A percentile compares a stretch with the other conserved stretches of the same genome.
phyloP scores from a whole-genome alignment of 1,140 invertebrate species.

The Andrena cerasifolii region DNA sequence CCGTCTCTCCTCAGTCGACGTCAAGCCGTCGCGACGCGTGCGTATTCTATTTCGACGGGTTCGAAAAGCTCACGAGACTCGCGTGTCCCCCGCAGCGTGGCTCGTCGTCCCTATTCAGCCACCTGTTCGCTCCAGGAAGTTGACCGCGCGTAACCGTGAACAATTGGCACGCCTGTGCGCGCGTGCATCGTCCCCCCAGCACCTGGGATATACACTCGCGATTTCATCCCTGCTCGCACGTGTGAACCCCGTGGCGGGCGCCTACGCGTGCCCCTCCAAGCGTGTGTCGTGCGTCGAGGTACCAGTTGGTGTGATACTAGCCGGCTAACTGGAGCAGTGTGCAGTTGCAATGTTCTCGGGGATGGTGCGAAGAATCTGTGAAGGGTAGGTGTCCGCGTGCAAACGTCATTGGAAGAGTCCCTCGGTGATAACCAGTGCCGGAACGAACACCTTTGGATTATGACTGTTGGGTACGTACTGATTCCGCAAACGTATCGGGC shows the following conservation, averaged over 20 bases:
- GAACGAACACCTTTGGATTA: constrained; percentile 60
- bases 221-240: constrained; percentile 21
- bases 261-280: neutral
- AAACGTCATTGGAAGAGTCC: neutral
- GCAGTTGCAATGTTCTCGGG: neutral
- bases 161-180: constrained; percentile 6
- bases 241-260: neutral
- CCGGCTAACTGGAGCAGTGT: neutral
- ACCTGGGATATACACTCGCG: neutral
- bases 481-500: neutral
- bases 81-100: constrained; percentile 67
- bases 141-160: constrained; percentile 23
- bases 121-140: constrained; percentile 73
- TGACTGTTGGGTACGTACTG: constrained; percentile 65
- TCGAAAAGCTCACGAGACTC: constrained; percentile 62
- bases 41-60: constrained; percentile 66
- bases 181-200: constrained; percentile 15
- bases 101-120: constrained; percentile 63
- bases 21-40: constrained; percentile 79
- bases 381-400: constrained; percentile 16
- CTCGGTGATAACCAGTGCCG: constrained; percentile 49
- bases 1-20: constrained; percentile 76
- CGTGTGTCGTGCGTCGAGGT: neutral
- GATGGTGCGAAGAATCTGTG: neutral
- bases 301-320: neutral